A percentile compares a stretch with the other conserved stretches of the same genome.
phyloP scores from a whole-genome alignment of 64 coral and sea anemone genomes.

The Hydrozoanthus tunicans region DNA sequence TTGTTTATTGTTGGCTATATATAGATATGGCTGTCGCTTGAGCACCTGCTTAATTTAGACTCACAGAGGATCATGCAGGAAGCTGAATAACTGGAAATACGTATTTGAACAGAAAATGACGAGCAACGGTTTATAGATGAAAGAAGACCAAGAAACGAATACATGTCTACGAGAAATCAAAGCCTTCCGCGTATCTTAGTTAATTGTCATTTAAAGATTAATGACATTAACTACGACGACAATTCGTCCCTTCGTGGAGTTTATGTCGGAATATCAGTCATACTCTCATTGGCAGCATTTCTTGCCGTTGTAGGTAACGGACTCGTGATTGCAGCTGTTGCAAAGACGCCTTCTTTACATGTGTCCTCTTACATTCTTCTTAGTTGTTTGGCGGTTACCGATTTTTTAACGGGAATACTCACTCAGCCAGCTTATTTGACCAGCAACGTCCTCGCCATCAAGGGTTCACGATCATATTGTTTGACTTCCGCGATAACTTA shows the following conservation, averaged over 20 bases:
- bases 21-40: too few species aligned
- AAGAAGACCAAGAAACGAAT: too few species aligned
- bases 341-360: slow-evolving; percentile 13
- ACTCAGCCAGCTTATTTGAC: neutral
- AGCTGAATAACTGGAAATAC: too few species aligned
- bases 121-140: too few species aligned
- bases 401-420: neutral
- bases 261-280: neutral
- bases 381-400: neutral
- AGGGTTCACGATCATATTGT: neutral
- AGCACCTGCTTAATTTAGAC: too few species aligned
- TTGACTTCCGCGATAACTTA: neutral
- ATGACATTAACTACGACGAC: neutral
- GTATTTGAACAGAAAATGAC: too few species aligned
- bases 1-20: too few species aligned
- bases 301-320: neutral
- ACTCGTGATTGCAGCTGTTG: neutral
- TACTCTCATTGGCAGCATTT: neutral
- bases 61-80: too few species aligned
- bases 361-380: neutral
- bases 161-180: too few species aligned
- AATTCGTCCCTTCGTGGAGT: neutral
- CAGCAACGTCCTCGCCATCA: neutral
- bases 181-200: too few species aligned
- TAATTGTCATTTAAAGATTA: neutral